Evolutionary conservation across 2,888 invertebrate species (phyloP).

Genomic region (Papilio protenor): DNA sequence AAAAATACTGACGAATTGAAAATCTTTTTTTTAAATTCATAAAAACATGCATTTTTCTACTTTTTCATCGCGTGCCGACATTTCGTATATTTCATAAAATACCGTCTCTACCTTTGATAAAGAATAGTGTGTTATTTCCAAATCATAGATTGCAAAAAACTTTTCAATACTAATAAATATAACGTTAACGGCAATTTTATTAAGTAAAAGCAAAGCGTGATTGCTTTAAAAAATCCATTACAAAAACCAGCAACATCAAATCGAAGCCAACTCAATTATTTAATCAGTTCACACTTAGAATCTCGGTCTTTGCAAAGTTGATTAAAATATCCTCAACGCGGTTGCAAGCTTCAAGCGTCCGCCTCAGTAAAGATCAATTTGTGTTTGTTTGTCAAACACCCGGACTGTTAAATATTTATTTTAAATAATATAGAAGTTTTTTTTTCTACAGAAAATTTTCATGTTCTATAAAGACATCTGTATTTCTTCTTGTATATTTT

Average conservation of each 20-base stretch:
- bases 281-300: constrained; percentile 11
- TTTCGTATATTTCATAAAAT: not conserved
- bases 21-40: not conserved
- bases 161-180: not conserved
- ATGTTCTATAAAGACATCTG: not conserved
- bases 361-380: not conserved
- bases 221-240: not conserved
- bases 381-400: not conserved
- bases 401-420: not conserved
- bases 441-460: not conserved
- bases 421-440: not conserved
- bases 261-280: not conserved
- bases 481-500: not conserved
- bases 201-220: not conserved
- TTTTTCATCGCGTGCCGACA: not conserved
- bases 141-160: not conserved
- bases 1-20: not conserved
- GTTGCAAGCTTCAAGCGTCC: not conserved
- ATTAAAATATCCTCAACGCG: constrained; percentile 2
- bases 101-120: not conserved
- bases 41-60: not conserved
- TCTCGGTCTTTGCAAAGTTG: constrained; percentile 9
- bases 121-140: too few species aligned
- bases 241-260: constrained; percentile 4
- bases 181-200: not conserved